Evolutionary conservation across 2,113 vertebrate species (phyloP).

Genomic region (Crotalus viridis): DNA sequence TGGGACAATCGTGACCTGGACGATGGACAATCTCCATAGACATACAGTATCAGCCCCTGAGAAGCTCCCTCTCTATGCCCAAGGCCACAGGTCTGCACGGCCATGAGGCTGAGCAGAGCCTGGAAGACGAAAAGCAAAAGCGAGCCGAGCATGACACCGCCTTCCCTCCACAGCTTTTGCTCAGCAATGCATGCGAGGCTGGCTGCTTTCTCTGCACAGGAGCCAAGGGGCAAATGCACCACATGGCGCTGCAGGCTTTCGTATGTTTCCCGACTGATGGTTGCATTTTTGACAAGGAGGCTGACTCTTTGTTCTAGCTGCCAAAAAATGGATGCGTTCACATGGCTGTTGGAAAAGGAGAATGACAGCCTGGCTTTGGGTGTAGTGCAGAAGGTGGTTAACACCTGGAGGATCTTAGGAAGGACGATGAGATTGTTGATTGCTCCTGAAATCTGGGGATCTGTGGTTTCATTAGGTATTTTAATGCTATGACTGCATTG

Average conservation of each 20-base stretch:
- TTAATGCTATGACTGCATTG: neutral
- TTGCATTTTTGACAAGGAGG: slow-evolving; percentile 19
- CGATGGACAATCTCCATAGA: too few relatives aligned
- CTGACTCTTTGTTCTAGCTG: slow-evolving; percentile 11
- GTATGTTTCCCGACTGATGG: slow-evolving; percentile 52
- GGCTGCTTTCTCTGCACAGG: slow-evolving; percentile 47
- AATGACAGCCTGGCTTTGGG: accelerated
- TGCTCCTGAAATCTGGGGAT: neutral
- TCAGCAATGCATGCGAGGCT: slow-evolving; percentile 51
- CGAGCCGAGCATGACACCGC: accelerated
- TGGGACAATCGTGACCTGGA: too few relatives aligned
- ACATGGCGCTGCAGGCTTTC: slow-evolving; percentile 53
- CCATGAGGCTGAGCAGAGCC: accelerated
- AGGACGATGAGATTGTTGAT: neutral
- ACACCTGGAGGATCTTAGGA: neutral
- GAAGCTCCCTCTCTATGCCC: neutral
- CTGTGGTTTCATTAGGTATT: neutral
- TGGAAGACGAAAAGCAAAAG: slow-evolving; percentile 23
- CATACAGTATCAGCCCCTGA: too few relatives aligned
- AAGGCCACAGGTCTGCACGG: neutral
- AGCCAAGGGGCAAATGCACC: slow-evolving; percentile 68
- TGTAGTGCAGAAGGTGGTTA: neutral
- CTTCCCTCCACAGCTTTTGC: slow-evolving; percentile 44
- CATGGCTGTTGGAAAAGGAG: accelerated
- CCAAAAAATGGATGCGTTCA: slow-evolving; percentile 3